Evolutionary conservation across 2,797 vertebrate species (phyloP).

Genomic region (Melanotaenia trifasciata): DNA sequence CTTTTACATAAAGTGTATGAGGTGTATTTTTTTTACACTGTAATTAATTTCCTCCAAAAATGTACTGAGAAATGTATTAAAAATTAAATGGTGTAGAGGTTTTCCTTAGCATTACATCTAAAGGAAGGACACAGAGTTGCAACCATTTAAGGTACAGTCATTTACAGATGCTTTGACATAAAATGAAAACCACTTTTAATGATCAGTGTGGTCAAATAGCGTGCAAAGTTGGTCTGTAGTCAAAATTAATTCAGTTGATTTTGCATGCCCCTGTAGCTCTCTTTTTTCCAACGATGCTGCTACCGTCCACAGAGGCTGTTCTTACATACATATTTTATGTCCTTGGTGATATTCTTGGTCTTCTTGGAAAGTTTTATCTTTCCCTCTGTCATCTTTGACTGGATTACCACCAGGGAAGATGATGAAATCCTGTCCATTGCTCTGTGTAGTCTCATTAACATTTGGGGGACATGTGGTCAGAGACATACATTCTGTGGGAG

Average conservation of each 20-base stretch:
- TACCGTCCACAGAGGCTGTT: conserved; percentile 4
- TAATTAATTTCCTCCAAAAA: not conserved
- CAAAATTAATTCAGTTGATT: conserved; percentile 14
- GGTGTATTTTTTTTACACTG: not conserved
- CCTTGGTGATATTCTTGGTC: conserved; percentile 27
- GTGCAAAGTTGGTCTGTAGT: not conserved
- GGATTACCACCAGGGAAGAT: conserved; percentile 22
- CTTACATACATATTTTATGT: conserved; percentile 62
- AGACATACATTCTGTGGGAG: conserved; percentile 56
- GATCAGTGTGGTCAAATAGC: not conserved
- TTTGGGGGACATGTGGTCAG: conserved; percentile 40
- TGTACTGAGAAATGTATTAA: not conserved
- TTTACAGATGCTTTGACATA: not conserved
- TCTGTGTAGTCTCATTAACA: conserved; percentile 55
- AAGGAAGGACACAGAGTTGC: not conserved
- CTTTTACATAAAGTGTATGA: too few relatives aligned
- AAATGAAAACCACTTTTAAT: not conserved
- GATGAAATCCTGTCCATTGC: conserved; percentile 49
- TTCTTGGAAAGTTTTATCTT: conserved; percentile 53
- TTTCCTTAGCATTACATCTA: not conserved
- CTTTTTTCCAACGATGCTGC: conserved; percentile 2
- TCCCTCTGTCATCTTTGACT: conserved; percentile 35
- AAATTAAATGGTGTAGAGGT: not conserved
- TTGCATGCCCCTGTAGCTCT: not conserved
- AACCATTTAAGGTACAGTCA: not conserved